Evolutionary conservation across 1,140 invertebrate species (phyloP).

Genomic region (Oedothorax gibbosus): DNA sequence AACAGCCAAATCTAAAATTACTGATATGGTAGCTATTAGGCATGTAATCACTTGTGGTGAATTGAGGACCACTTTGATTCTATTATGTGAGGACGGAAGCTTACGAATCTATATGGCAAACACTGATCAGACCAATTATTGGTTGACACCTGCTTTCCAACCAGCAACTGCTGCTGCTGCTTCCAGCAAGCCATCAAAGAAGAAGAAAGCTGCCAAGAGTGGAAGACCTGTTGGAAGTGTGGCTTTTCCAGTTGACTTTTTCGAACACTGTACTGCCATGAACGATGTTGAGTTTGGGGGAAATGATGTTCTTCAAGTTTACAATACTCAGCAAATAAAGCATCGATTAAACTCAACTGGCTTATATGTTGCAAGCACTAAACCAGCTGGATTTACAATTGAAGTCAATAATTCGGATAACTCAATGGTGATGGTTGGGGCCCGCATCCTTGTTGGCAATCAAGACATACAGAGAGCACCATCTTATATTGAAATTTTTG

Average conservation of each 20-base stretch:
- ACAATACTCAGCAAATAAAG: slow-evolving; percentile 94
- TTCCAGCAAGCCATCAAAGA: slow-evolving; percentile 66
- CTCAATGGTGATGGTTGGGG: slow-evolving; percentile 82
- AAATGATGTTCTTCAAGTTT: slow-evolving; percentile 94
- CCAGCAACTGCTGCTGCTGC: slow-evolving; percentile 64
- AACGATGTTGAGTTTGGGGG: slow-evolving; percentile 96
- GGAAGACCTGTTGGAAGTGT: slow-evolving; percentile 68
- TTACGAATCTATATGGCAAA: slow-evolving; percentile 81
- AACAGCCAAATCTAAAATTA: slow-evolving; percentile 91
- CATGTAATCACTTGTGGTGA: slow-evolving; percentile 79
- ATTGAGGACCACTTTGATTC: slow-evolving; percentile 89
- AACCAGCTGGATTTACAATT: slow-evolving; percentile 87
- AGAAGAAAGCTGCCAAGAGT: slow-evolving; percentile 68
- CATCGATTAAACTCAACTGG: slow-evolving; percentile 90
- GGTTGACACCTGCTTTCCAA: slow-evolving; percentile 69
- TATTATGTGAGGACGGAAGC: slow-evolving; percentile 96
- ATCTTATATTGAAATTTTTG: slow-evolving; percentile 86
- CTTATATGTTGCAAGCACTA: slow-evolving; percentile 90
- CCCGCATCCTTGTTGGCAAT: slow-evolving; percentile 85
- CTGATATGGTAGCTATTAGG: slow-evolving; percentile 94
- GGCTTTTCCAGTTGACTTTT: slow-evolving; percentile 94
- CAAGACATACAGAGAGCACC: slow-evolving; percentile 89
- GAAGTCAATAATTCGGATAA: slow-evolving; percentile 91
- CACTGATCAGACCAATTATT: slow-evolving; percentile 72
- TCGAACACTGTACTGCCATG: slow-evolving; percentile 92